These are phyloP conservation scores for Allygus modestus DNA, from an alignment of 2,888 invertebrate genomes.

Conservation along the genomic window DNA sequence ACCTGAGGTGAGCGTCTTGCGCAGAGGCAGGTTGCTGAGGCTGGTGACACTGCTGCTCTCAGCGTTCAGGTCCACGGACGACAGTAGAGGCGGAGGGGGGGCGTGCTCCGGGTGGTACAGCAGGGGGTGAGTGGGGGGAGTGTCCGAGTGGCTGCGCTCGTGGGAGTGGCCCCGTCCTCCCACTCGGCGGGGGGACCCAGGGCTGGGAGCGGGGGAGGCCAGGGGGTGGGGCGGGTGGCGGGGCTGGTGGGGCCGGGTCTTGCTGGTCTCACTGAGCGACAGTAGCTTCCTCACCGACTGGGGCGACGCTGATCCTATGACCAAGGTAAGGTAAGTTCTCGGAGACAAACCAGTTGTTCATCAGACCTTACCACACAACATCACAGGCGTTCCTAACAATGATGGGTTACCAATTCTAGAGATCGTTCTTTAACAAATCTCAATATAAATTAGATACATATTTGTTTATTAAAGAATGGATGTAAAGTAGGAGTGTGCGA, in stretches of 20 bases:
- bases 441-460: too few species aligned
- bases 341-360: too few species aligned
- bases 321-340: too few species aligned
- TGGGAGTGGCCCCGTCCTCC: constrained; percentile 76
- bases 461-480: too few species aligned
- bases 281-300: constrained; percentile 97
- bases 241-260: constrained; percentile 83
- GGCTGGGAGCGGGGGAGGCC: constrained; percentile 61
- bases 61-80: constrained; percentile 91
- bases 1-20: constrained; percentile 89
- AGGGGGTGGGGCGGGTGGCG: constrained; percentile 75
- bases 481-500: too few species aligned
- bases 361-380: too few species aligned
- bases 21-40: constrained; percentile 91
- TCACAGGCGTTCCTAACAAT: too few species aligned
- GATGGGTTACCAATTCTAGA: too few species aligned
- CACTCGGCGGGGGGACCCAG: constrained; percentile 74
- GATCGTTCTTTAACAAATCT: too few species aligned
- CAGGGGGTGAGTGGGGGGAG: constrained; percentile 73
- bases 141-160: constrained; percentile 92
- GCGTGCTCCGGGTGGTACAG: constrained; percentile 57
- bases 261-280: constrained; percentile 91
- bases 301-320: constrained; percentile 92
- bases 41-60: constrained; percentile 98
- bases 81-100: constrained; percentile 72